Conservation (phyloP, 2,888 invertebrate species). For the Phaonia tiefii region DNA sequence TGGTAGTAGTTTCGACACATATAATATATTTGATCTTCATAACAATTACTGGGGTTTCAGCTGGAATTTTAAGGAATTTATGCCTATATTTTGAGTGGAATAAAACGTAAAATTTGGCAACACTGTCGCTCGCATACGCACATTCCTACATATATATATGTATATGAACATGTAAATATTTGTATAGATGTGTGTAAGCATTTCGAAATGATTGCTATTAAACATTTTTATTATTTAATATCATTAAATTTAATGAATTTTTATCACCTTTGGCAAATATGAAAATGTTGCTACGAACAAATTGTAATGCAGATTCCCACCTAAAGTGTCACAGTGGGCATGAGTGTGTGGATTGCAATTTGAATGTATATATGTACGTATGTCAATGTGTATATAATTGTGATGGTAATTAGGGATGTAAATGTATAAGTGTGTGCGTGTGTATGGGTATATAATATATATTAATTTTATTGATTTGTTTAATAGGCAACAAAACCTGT, state of each 20-base stretch:
- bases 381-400: constrained; percentile 5
- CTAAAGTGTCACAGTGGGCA: too few species aligned
- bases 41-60: too few species aligned
- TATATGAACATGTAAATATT: too few species aligned
- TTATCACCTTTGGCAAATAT: constrained; percentile 61
- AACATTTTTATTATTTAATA: constrained; percentile 52
- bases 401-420: neutral
- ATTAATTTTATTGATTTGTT: constrained; percentile 62
- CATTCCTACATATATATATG: too few species aligned
- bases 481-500: constrained; percentile 32
- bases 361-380: neutral
- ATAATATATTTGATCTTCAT: too few species aligned
- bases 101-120: too few species aligned
- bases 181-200: neutral
- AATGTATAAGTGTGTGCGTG: neutral
- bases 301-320: neutral
- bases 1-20: too few species aligned
- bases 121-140: too few species aligned
- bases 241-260: constrained; percentile 66
- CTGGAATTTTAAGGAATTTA: too few species aligned
- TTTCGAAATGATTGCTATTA: constrained; percentile 19
- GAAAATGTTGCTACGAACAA: constrained; percentile 13
- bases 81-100: too few species aligned
- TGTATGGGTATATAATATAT: constrained; percentile 44
- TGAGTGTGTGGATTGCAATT: too few species aligned